A percentile compares a stretch with the other conserved stretches of the same genome.
phyloP scores from a whole-genome alignment of 2,797 vertebrate species.

The Pantherophis alleghaniensis region DNA sequence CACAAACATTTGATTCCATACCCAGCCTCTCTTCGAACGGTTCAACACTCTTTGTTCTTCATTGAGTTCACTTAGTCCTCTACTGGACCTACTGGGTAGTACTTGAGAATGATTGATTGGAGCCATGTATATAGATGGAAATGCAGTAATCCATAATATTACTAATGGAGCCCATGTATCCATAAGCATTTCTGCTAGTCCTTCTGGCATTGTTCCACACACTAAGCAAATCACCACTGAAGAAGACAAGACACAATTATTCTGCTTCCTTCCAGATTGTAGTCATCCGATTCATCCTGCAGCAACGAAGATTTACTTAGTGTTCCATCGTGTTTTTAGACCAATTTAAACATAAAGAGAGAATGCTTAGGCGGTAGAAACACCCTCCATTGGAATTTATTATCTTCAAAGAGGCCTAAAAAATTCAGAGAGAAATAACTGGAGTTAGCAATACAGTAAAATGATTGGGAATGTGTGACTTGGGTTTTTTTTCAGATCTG shows the following conservation, averaged over 20 bases:
- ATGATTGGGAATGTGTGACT: conserved; percentile 16
- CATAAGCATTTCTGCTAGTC: conserved; percentile 83
- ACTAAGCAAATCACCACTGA: conserved; percentile 77
- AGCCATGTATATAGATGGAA: conserved; percentile 81
- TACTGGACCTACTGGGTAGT: conserved; percentile 78
- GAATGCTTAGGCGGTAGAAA: conserved; percentile 71
- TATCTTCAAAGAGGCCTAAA: conserved; percentile 76
- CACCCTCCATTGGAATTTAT: conserved; percentile 77
- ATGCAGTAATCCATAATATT: conserved; percentile 94
- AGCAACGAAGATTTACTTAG: conserved; percentile 80
- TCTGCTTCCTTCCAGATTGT: conserved; percentile 82
- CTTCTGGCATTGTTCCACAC: conserved; percentile 85
- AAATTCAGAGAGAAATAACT: conserved; percentile 44
- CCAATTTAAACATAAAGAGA: conserved; percentile 71
- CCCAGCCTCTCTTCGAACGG: conserved; percentile 98
- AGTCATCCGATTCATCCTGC: conserved; percentile 84
- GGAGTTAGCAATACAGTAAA: conserved; percentile 32
- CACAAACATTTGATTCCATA: conserved; percentile 99
- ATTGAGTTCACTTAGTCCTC: conserved; percentile 76
- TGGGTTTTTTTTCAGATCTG: background rate
- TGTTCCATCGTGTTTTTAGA: conserved; percentile 79
- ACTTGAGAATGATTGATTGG: conserved; percentile 82
- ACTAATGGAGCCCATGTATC: conserved; percentile 91
- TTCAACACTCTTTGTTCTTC: conserved; percentile 92
- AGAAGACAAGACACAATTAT: conserved; percentile 80